Conservation (phyloP, 2,888 invertebrate genomes). For the Ptilodon capucinus region DNA sequence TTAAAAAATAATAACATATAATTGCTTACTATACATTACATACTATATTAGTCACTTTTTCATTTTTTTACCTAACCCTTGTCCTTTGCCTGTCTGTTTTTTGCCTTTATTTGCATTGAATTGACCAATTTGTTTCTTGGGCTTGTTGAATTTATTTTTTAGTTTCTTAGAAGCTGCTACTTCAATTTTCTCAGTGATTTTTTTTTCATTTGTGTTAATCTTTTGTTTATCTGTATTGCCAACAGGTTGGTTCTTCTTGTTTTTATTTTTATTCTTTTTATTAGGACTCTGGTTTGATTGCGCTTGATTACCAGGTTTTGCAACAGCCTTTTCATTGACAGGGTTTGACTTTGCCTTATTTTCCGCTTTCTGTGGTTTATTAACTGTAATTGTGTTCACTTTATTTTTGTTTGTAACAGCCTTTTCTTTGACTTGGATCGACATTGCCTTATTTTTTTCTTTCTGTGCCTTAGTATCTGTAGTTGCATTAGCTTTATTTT, state of each 20-base stretch:
- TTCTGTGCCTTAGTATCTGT: slow-evolving; percentile 16
- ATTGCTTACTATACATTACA: slow-evolving; percentile 5
- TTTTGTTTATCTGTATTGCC: slow-evolving; percentile 5
- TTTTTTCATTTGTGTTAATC: slow-evolving; percentile 38
- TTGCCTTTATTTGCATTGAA: slow-evolving; percentile 46
- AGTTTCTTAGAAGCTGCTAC: slow-evolving; percentile 57
- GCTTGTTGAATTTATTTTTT: slow-evolving; percentile 62
- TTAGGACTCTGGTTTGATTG: slow-evolving; percentile 17
- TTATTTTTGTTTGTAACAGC: slow-evolving; percentile 22
- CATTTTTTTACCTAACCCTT: slow-evolving; percentile 43
- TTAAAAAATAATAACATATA: slow-evolving; percentile 25
- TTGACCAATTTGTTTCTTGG: slow-evolving; percentile 65
- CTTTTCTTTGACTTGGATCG: slow-evolving; percentile 8
- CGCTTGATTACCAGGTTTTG: slow-evolving; percentile 18
- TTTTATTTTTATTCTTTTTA: slow-evolving; percentile 20
- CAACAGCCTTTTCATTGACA: slow-evolving; percentile 10
- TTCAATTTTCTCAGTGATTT: slow-evolving; percentile 53
- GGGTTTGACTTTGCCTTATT: slow-evolving; percentile 9
- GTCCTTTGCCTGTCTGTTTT: slow-evolving; percentile 24
- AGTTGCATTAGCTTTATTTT: slow-evolving; percentile 17
- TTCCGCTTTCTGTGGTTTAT: slow-evolving; percentile 18
- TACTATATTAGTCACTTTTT: slow-evolving; percentile 26
- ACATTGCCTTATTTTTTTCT: slow-evolving; percentile 11
- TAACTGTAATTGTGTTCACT: slow-evolving; percentile 13
- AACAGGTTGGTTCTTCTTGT: slow-evolving; percentile 22